A percentile compares a stretch with the other conserved stretches of the same genome.
phyloP scores from a whole-genome alignment of 2,797 vertebrate genomes.

The Hypotaenidia philippensis region DNA sequence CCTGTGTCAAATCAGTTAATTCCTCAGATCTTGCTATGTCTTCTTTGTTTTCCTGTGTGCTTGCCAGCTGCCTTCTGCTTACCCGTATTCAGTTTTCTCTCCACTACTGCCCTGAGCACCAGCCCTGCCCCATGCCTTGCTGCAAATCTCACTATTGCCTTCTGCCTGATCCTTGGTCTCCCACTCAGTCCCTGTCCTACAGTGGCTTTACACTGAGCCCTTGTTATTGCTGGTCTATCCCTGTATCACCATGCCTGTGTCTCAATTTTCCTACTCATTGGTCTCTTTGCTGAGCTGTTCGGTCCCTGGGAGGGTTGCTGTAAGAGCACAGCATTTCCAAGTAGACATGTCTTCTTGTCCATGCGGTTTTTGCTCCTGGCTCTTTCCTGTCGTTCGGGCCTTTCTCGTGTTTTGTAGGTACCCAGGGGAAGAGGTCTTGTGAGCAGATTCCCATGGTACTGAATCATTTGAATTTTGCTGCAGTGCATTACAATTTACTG shows the following conservation, averaged over 20 bases:
- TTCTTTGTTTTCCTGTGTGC: background rate
- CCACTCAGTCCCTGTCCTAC: rapidly evolving
- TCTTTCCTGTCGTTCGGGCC: slow-evolving; percentile 33
- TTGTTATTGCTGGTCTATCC: background rate
- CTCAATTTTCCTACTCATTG: background rate
- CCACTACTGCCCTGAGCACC: background rate
- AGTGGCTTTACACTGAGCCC: background rate
- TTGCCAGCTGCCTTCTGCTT: background rate
- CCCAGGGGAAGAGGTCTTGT: slow-evolving; percentile 40
- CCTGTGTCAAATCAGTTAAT: background rate
- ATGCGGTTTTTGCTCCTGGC: slow-evolving; percentile 44
- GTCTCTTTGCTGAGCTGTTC: background rate
- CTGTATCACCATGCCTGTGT: background rate
- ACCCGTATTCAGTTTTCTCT: background rate
- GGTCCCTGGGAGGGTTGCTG: slow-evolving; percentile 20
- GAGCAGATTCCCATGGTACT: slow-evolving; percentile 5
- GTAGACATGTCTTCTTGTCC: slow-evolving; percentile 28
- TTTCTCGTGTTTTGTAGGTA: slow-evolving; percentile 12
- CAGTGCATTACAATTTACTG: background rate
- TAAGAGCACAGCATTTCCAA: background rate
- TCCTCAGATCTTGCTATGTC: background rate
- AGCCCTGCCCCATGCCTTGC: rapidly evolving
- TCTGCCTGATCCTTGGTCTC: background rate
- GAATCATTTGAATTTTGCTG: slow-evolving; percentile 45
- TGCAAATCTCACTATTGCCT: background rate